These are phyloP conservation scores for Phylloscopus trochilus DNA, from an alignment of 2,113 vertebrate species.

Conservation along the genomic window DNA sequence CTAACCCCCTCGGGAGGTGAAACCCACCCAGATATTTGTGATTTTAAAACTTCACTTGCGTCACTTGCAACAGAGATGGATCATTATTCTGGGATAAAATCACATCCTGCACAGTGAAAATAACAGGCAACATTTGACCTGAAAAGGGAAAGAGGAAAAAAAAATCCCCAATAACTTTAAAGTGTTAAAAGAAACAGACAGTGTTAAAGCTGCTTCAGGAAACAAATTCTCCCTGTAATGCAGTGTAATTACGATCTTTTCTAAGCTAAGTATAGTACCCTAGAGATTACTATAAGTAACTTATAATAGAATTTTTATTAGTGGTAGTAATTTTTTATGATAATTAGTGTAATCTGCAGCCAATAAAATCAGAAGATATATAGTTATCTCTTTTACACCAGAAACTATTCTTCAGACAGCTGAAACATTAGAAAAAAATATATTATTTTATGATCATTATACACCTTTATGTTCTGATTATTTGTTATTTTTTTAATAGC, in stretches of 20 bases:
- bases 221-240: slow-evolving; percentile 72
- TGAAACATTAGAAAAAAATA: slow-evolving; percentile 59
- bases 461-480: slow-evolving; percentile 49
- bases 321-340: slow-evolving; percentile 81
- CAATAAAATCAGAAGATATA: slow-evolving; percentile 80
- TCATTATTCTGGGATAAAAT: slow-evolving; percentile 77
- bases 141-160: slow-evolving; percentile 27
- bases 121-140: slow-evolving; percentile 77
- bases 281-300: slow-evolving; percentile 82
- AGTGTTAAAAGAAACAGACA: slow-evolving; percentile 67
- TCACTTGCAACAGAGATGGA: slow-evolving; percentile 80
- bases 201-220: slow-evolving; percentile 58
- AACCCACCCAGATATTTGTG: slow-evolving; percentile 82
- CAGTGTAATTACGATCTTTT: slow-evolving; percentile 71
- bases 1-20: slow-evolving; percentile 65
- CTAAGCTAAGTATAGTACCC: slow-evolving; percentile 74
- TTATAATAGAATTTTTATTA: slow-evolving; percentile 86
- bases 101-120: slow-evolving; percentile 89
- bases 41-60: slow-evolving; percentile 83
- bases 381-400: slow-evolving; percentile 74
- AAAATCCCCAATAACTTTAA: background rate
- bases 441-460: slow-evolving; percentile 42
- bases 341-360: slow-evolving; percentile 82
- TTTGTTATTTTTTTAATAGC: slow-evolving; percentile 56
- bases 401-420: slow-evolving; percentile 68